These are phyloP conservation scores for Aulostomus chinensis DNA, from an alignment of 2,797 vertebrate genomes.

Conservation along the genomic window DNA sequence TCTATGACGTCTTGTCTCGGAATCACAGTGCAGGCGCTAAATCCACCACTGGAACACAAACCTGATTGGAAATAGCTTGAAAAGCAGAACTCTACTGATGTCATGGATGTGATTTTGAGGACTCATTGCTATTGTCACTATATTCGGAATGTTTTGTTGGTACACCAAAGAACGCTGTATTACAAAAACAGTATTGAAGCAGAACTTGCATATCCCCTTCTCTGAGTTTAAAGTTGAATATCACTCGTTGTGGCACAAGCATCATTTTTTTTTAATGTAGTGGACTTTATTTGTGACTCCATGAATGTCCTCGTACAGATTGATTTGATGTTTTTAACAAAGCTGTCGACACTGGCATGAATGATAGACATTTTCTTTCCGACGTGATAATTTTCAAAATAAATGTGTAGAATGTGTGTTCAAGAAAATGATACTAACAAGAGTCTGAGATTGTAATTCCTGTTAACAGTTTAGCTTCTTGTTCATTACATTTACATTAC, in stretches of 20 bases:
- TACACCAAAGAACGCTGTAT: conserved; percentile 62
- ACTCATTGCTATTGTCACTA: conserved; percentile 18
- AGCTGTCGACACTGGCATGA: conserved; percentile 18
- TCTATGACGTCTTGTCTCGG: conserved; percentile 9
- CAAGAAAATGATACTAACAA: conserved; percentile 23
- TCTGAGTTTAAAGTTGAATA: conserved; percentile 32
- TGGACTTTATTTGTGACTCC: conserved; percentile 38
- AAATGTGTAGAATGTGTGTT: conserved; percentile 41
- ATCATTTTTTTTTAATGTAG: too few relatives aligned
- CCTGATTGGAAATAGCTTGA: not conserved
- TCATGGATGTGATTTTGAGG: conserved; percentile 31
- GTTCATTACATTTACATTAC: conserved; percentile 39
- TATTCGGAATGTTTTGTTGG: conserved; percentile 44
- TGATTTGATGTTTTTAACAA: conserved; percentile 25
- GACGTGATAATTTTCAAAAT: conserved; percentile 13
- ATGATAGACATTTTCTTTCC: conserved; percentile 27
- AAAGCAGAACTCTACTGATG: conserved; percentile 20
- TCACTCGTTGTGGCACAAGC: conserved; percentile 34
- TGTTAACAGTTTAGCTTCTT: conserved; percentile 29
- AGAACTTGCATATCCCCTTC: conserved; percentile 14
- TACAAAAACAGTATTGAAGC: conserved; percentile 1
- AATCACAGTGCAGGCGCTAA: conserved; percentile 19
- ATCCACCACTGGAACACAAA: conserved; percentile 10
- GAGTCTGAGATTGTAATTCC: conserved; percentile 45
- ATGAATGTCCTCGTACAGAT: conserved; percentile 53